Evolutionary conservation across 2,113 vertebrate genomes (phyloP).

Genomic region (Cebus imitator): DNA sequence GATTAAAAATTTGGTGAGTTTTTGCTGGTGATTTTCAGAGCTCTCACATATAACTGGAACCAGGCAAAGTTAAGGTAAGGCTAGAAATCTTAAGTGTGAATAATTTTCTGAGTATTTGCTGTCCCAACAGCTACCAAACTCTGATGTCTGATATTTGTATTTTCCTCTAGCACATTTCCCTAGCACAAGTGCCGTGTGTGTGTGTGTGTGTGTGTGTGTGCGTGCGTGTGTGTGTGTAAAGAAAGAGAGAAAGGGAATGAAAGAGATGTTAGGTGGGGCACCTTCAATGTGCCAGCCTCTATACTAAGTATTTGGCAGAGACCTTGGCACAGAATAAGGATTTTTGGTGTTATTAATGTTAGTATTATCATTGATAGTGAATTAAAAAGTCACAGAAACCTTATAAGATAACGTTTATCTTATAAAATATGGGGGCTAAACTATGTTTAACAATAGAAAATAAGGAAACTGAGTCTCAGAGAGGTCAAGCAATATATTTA

Average conservation of each 20-base stretch:
- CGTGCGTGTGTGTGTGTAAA: background rate
- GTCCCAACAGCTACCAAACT: background rate
- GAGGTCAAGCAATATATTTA: background rate
- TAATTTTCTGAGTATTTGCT: slow-evolving; percentile 11
- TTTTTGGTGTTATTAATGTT: background rate
- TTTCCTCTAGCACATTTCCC: background rate
- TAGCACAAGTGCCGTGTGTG: background rate
- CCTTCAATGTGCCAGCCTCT: background rate
- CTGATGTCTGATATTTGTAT: background rate
- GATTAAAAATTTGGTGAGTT: background rate
- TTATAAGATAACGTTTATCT: background rate
- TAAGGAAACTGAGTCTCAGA: background rate
- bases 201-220: background rate
- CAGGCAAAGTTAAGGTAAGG: background rate
- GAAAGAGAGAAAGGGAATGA: too few species aligned
- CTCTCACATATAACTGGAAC: background rate
- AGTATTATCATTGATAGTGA: background rate
- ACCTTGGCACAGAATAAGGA: background rate
- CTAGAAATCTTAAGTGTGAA: background rate
- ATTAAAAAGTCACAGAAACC: background rate
- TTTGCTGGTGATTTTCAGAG: background rate
- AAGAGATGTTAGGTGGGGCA: background rate
- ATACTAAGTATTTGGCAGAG: background rate
- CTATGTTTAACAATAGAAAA: too few species aligned
- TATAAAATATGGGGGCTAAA: too few species aligned